These are phyloP conservation scores for Oligia latruncula DNA, from an alignment of 2,888 invertebrate species.

Conservation along the genomic window DNA sequence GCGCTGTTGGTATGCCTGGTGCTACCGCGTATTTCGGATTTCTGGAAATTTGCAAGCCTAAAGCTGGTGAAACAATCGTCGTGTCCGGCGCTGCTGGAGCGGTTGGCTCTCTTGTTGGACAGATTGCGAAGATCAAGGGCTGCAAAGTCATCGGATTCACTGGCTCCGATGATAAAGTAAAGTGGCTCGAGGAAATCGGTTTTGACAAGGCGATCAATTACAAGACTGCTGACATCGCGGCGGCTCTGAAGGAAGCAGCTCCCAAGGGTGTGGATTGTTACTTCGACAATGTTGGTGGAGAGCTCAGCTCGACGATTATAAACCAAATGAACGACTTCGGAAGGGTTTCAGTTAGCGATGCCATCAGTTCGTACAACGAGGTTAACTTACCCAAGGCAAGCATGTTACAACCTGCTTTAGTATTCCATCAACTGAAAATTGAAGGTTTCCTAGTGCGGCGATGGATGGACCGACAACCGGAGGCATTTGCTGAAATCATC, in stretches of 20 bases:
- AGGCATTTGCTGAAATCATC: constrained; percentile 90
- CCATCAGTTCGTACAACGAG: constrained; percentile 81
- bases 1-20: constrained; percentile 93
- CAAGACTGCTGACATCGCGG: constrained; percentile 87
- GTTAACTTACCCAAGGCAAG: constrained; percentile 73
- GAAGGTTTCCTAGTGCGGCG: constrained; percentile 90
- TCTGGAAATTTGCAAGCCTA: constrained; percentile 92
- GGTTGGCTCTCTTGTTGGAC: constrained; percentile 93
- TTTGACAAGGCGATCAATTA: constrained; percentile 93
- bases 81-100: constrained; percentile 94
- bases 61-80: constrained; percentile 93
- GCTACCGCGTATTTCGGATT: constrained; percentile 94
- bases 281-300: constrained; percentile 94
- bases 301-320: constrained; percentile 89
- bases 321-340: constrained; percentile 90
- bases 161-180: constrained; percentile 80
- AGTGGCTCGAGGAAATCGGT: constrained; percentile 90
- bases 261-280: constrained; percentile 93
- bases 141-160: constrained; percentile 92
- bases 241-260: constrained; percentile 85
- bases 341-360: constrained; percentile 89
- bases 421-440: constrained; percentile 90
- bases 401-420: constrained; percentile 89
- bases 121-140: constrained; percentile 93
- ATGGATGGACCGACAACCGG: constrained; percentile 89